A percentile compares a stretch with the other conserved stretches of the same genome.
phyloP scores from a whole-genome alignment of 1,140 invertebrate genomes.

The Bilobella aurantiaca region DNA sequence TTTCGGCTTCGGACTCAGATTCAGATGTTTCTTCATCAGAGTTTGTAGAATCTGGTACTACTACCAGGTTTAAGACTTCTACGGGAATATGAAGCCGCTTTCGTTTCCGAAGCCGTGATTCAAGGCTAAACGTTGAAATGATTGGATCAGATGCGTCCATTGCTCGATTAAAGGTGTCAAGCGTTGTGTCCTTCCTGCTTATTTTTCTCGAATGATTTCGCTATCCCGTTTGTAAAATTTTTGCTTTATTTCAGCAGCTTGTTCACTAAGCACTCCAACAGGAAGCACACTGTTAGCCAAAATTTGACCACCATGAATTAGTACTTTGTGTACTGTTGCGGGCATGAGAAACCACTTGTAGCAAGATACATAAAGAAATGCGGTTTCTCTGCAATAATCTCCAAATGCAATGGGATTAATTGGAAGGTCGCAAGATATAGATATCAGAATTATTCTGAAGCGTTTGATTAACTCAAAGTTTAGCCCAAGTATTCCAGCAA shows the following conservation, averaged over 20 bases:
- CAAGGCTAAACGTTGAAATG: too few species aligned
- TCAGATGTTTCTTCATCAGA: too few species aligned
- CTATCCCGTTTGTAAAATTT: too few species aligned
- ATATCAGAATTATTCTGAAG: slow-evolving; percentile 16
- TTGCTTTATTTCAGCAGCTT: slow-evolving; percentile 15
- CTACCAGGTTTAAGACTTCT: too few species aligned
- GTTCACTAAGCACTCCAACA: slow-evolving; percentile 18
- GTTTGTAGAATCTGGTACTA: too few species aligned
- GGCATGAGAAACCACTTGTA: slow-evolving; percentile 23
- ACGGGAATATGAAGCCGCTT: too few species aligned
- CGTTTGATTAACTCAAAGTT: slow-evolving; percentile 13
- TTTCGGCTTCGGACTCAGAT: too few species aligned
- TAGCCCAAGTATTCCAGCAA: slow-evolving; percentile 21
- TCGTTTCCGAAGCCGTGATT: too few species aligned
- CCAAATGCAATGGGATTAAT: slow-evolving; percentile 20
- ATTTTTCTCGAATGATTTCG: too few species aligned
- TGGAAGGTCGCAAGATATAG: slow-evolving; percentile 10
- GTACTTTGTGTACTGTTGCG: slow-evolving; percentile 19
- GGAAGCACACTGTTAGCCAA: slow-evolving; percentile 2
- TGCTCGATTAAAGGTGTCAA: too few species aligned
- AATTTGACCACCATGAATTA: slow-evolving; percentile 21
- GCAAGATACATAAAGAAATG: slow-evolving; percentile 7
- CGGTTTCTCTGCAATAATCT: background rate
- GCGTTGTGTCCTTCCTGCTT: too few species aligned
- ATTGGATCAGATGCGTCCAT: too few species aligned